Evolutionary conservation across 2,797 vertebrate genomes (phyloP), one percentile per base, ranked within the genome.

Genomic region (Sebastes nivosus): DNA sequence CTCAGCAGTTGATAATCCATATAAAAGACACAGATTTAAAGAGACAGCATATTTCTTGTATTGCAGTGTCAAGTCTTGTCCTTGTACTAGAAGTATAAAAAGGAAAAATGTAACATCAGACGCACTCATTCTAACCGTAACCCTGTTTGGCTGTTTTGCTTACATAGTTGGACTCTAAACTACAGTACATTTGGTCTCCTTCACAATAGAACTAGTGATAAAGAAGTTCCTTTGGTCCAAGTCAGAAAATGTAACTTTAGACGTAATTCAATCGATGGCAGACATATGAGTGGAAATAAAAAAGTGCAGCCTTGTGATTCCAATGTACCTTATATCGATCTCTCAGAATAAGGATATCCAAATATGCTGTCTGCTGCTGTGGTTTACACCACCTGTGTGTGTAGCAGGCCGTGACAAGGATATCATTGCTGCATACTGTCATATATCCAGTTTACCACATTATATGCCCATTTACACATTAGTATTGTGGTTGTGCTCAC

Each of bases 401-500:
- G 42, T 18, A 29, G 22, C 25, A 66, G 46, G 34, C 54, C 25
- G 8, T 67, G 32, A 34, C 42, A 34, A 42, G 34, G 57, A 65
- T 46, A 46, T 79, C 75, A 69, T 8, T 70, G 30, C 14, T 73
- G 57, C 14, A 14, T 76, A 5, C 18, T 34, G 29, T 34, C 54
- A 64, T 25, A 77, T 77, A 80, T 66, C 32, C 6, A 77, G n/a
- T 76, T 80, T 38, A 75, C 8, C 46, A 55, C 58, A 77, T 67
- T 67, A 63, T 42, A n/a, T 2, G 8, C 0, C 29, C 8, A 50
- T 71, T 66, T 72, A 36, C 8, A 57, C 46, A 46, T 52, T 34
- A 67, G 32, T 67, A 57, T 55, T 84, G 25, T 32, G 1, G 24
- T 5, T 60, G 42, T 34, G 58, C 25, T 65, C 58, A 67, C 58